Evolutionary conservation across 2,888 invertebrate species (phyloP), one percentile per base, ranked within the genome.

Genomic region (Trichogramma evanescens): DNA sequence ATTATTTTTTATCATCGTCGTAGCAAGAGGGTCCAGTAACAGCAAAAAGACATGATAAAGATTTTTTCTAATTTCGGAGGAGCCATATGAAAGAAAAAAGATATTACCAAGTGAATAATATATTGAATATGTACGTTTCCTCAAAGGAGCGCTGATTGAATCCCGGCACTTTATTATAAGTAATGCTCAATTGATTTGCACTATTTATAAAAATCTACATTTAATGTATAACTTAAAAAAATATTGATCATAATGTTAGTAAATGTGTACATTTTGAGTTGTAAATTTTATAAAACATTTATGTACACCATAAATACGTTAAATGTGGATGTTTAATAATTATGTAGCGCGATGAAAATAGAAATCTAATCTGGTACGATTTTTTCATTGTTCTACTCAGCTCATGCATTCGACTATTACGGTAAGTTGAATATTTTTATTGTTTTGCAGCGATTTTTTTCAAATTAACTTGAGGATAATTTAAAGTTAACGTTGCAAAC

Each of bases 341-440:
- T 54, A 53, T 59, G 48, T 62, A 59, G 61, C 56, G 62, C 50
- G 61, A 8, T 56, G 48, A 55, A 64, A 58, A 70, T 65, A 63
- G 66, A 67, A 72, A 71, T 72, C 70, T 74, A 74, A 76, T 73
- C 73, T 74, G 74, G 71, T 74, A 69, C 72, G 74, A 74, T 77
- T 77, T 77, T 74, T 77, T 75, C 72, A 73, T 72, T 76, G 74
- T 66, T 72, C 72, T 75, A 73, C 76, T 76, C 76, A 93, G 95
- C 94, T 84, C 94, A 93, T 88, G 92, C 94, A 80, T 92, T 95
- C 86, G 95, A 95, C 85, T 95, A 95, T 85, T 95, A 95, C 93
- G 95, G 95, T 96, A 93, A 95, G 95, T 94, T 86, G 84, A 84
- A 84, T 48, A 83, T 86, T 86, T 83, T 84, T 83, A 82, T 84